Base-by-base conservation (phyloP, 2,888 invertebrate species). In the Tenthredo mesomela region DNA sequence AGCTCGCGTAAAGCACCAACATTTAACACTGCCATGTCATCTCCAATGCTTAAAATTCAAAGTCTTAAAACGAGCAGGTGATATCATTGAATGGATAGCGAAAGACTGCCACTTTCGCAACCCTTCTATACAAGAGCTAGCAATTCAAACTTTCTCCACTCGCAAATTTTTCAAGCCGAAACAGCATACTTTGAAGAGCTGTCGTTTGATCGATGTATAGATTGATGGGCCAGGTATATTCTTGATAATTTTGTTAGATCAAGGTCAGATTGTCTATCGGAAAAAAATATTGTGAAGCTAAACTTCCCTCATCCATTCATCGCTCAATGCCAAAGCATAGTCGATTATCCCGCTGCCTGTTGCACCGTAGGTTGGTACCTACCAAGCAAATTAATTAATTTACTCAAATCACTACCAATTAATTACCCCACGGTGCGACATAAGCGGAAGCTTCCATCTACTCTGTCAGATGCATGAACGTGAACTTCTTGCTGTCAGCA, bases 311-410 rank as follows among this genome's bases (percentile, higher is more conserved):
- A n/a, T 70, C 9, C n/a, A n/a, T 70, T 6, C 37, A n/a, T 75
- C 25, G 3, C 15, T n/a, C 9, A 25, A 47, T 43, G 15, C 47
- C n/a, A 75, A 47, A 21, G 15, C 47, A n/a, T 21, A 33, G 33
- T 77, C 25, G n/a, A 54, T 77, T 54, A 29, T 54, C 25, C 10
- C 7, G n/a, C 77, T 25, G 77, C 54, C 29, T 54, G 54, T 50
- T 43, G 40, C 71, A 73, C 71, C 37, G 37, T 37, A 10, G 37
- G 37, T 2, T 29, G 29, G 70, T 33, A 70, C n/a, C 18, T 33
- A 70, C n/a, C 18, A 70, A n/a, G 37, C n/a, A n/a, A 25, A 61
- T 80, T 80, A 80, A 80, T 80, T 80, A 80, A 25, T 61, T 25
- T 61, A 43, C 12, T 58, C 58, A 33, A 50, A 61, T 61, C 33